Evolutionary conservation across 2,888 invertebrate species (phyloP).

Genomic region (Azorinus chamasolen): DNA sequence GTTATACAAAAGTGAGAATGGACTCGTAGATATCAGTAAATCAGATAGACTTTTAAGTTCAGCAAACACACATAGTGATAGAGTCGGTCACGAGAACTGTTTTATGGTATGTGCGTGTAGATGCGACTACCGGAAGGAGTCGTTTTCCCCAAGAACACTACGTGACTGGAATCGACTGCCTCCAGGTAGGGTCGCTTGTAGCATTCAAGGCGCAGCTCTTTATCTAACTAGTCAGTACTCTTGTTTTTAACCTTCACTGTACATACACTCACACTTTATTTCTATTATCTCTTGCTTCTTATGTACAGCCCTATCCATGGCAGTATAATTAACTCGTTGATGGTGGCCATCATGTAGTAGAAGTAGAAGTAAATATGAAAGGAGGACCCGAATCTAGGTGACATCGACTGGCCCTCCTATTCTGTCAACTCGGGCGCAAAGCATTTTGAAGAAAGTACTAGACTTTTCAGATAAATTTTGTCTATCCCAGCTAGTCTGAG

Average conservation of each 20-base stretch:
- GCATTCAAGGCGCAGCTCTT: not conserved
- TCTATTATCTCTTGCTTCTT: not conserved
- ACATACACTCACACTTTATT: not conserved
- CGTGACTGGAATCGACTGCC: conserved; percentile 2
- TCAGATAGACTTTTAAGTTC: no score
- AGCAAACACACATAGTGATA: no score
- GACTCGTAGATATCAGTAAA: no score
- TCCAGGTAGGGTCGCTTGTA: conserved; percentile 8
- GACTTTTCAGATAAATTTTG: no score
- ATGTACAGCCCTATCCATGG: not conserved
- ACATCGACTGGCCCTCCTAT: no score
- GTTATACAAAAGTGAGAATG: not conserved
- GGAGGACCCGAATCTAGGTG: no score
- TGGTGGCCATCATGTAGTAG: conserved; percentile 5
- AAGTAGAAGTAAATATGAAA: not conserved
- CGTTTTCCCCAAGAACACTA: conserved; percentile 4
- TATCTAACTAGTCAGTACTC: no score
- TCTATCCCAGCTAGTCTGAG: no score
- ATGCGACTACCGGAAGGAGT: conserved; percentile 3
- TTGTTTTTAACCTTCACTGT: conserved; percentile 1
- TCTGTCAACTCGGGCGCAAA: no score
- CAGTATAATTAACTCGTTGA: conserved; percentile 7
- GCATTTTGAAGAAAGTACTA: no score
- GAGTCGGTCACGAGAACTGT: no score
- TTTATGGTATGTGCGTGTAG: no score